A percentile compares a stretch with the other conserved stretches of the same genome.
Evolutionary conservation across 2,888 invertebrate genomes (phyloP).

Genomic region (Drosophila siamana): DNA sequence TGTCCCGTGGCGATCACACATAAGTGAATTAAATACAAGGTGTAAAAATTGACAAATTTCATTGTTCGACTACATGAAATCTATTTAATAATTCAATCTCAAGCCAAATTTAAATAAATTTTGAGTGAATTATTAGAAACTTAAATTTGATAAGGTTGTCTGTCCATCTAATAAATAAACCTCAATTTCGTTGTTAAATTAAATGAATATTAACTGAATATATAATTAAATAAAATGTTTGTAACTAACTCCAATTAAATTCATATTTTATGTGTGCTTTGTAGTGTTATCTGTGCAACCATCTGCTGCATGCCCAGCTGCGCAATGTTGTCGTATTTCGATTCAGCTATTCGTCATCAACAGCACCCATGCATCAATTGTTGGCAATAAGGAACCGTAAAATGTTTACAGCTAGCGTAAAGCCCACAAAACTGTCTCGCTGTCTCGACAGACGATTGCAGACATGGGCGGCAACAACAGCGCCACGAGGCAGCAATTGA

Average conservation of each 20-base stretch:
- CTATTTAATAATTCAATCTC: too few relatives aligned
- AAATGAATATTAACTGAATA: neutral
- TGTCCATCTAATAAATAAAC: too few relatives aligned
- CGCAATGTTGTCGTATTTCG: constrained; percentile 5
- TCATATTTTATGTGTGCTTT: neutral
- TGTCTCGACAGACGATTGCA: constrained; percentile 4
- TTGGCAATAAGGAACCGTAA: constrained; percentile 73
- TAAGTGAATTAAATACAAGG: too few relatives aligned
- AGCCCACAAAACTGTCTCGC: constrained; percentile 72
- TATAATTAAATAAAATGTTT: too few relatives aligned
- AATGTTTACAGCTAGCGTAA: constrained; percentile 68
- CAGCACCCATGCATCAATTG: constrained; percentile 21
- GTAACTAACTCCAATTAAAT: too few relatives aligned
- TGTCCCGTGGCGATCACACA: too few relatives aligned
- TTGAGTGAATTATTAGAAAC: too few relatives aligned
- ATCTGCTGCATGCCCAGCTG: constrained; percentile 8
- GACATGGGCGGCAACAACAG: constrained; percentile 64
- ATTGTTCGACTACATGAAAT: too few relatives aligned
- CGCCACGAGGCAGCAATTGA: constrained; percentile 36
- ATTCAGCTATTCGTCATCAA: constrained; percentile 28
- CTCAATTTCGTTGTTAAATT: neutral
- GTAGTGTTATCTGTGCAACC: neutral
- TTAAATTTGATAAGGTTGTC: too few relatives aligned
- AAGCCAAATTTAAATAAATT: too few relatives aligned
- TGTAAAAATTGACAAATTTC: too few relatives aligned